phyloP scores from a whole-genome alignment of 1,140 invertebrate genomes.

The Hyposmocoma kahamanoa region DNA sequence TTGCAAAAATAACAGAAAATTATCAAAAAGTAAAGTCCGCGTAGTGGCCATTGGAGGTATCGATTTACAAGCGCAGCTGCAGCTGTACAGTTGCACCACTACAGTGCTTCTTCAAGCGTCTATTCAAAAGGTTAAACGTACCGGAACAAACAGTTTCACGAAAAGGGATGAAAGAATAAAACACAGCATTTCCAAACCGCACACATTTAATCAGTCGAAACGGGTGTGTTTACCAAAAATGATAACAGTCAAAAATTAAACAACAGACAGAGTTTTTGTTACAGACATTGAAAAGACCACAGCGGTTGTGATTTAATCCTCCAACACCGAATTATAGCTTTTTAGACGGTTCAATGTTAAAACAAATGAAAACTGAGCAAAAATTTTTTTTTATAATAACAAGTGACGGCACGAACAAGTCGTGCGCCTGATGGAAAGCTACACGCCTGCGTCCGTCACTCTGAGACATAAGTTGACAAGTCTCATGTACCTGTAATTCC shows the following conservation, averaged over 20 bases:
- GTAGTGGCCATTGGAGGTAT: not conserved
- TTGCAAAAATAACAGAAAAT: not conserved
- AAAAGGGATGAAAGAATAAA: not conserved
- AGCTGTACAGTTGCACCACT: not conserved
- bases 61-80: not conserved
- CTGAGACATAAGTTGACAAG: no score
- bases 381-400: not conserved
- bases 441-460: no score
- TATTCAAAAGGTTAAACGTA: not conserved
- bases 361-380: not conserved
- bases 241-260: slow-evolving; percentile 12
- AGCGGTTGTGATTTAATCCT: not conserved
- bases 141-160: not conserved
- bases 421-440: no score
- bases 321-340: not conserved
- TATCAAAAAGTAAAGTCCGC: not conserved
- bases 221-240: slow-evolving; percentile 8
- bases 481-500: no score
- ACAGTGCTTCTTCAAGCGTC: not conserved
- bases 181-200: slow-evolving; percentile 21
- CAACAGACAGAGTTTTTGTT: slow-evolving; percentile 1
- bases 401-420: no score
- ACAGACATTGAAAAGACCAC: not conserved
- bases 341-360: not conserved
- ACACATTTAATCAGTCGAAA: slow-evolving; percentile 32